Conservation (phyloP, 2,797 vertebrate species). For the Esox masquinongy region DNA sequence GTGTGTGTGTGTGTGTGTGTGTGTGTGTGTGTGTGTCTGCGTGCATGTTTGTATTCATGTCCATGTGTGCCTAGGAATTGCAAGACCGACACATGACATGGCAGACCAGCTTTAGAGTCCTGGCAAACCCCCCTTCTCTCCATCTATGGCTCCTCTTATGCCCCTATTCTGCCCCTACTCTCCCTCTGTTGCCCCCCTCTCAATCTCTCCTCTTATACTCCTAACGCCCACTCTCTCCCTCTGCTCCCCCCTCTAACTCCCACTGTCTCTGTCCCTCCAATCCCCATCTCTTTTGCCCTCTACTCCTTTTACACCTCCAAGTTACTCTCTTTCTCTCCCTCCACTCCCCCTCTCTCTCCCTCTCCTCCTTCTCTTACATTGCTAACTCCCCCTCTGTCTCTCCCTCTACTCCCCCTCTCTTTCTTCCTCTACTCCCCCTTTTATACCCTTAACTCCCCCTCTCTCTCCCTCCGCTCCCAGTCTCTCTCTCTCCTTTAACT, state of each 20-base stretch:
- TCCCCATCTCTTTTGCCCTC: conserved; percentile 19
- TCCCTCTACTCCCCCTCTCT: no score
- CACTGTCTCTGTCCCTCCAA: conserved; percentile 20
- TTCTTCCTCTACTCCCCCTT: no score
- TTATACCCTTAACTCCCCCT: no score
- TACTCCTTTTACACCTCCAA: no score
- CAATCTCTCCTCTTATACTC: no score
- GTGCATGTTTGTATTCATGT: conserved; percentile 37
- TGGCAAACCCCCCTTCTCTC: conserved; percentile 56
- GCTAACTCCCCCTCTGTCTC: no score
- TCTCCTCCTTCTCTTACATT: no score
- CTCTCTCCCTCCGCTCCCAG: no score
- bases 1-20: conserved; percentile 32
- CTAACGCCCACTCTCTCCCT: conserved; percentile 10
- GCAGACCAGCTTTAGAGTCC: conserved; percentile 70
- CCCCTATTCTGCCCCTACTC: background rate
- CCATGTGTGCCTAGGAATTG: conserved; percentile 73
- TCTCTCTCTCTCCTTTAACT: no score
- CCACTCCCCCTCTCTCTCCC: no score
- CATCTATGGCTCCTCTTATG: background rate
- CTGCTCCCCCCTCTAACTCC: background rate
- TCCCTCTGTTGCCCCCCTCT: conserved; percentile 32
- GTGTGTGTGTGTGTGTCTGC: conserved; percentile 39
- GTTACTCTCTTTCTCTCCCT: no score
- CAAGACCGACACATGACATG: conserved; percentile 73